Base-by-base conservation (phyloP, 92 coral and sea anemone species). In the Phymanthus crucifer region DNA sequence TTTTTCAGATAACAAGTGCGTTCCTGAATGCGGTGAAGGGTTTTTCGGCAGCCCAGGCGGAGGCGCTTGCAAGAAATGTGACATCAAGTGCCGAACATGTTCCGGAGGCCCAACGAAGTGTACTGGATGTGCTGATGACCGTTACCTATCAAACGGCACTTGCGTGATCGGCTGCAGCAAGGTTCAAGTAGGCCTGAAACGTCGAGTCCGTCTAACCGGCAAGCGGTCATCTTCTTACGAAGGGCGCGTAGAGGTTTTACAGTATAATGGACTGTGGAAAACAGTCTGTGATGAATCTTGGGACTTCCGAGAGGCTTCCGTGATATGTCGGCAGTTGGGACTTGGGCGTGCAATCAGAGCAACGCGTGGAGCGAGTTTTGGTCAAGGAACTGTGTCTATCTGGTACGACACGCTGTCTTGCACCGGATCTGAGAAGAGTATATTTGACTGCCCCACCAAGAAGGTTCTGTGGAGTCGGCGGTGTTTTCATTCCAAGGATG, bases 231-330 rank as follows among this genome's bases (percentile, higher is more conserved):
- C 81, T 1, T 43, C 70, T n/a, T 83, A 72, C 21, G 97, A 90
- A 73, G 97, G 97, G 36, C 94, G 97, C 31, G 80, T 93, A 16
- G 97, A 93, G 35, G 94, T 84, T 14, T 77, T 61, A 34, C 80
- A 66, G 0, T 70, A 78, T 13, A 57, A 43, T 8, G 77, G 64
- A 8, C 66, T 48, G 6, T 92, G 97, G 97, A 61, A n/a, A 6
- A 90, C 97, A 2, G 87, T 92, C 7, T 92, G 97, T 45, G 92
- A 92, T 66, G 86, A 76, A 29, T 77, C 90, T 1, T 92, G 88
- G 87, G 97, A 92, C 56, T 89, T 90, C 18, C 86, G 86, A 8
- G 97, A 92, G 74, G 97, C 97, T 6, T 61, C 87, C 66, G 97
- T 92, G 1, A 87, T 84, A 10, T 93, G 97, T 78, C 83, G 90